Conservation (phyloP, 92 coral and sea anemone genomes). For the Porites evermanni region DNA sequence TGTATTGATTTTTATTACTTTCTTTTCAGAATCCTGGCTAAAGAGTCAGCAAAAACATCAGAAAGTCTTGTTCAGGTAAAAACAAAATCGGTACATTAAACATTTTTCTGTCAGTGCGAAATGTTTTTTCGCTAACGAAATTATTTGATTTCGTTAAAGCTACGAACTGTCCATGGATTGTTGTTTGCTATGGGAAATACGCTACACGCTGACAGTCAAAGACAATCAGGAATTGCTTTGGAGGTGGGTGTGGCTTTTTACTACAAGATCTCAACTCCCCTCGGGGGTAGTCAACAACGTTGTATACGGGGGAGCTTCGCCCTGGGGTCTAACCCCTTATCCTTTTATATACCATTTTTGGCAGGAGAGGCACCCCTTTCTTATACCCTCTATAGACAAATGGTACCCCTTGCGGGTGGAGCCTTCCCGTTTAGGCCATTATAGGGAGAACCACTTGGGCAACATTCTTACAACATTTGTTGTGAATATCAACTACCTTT, state of each 20-base stretch:
- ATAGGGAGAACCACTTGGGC: no score
- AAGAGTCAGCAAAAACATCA: constrained; percentile 87
- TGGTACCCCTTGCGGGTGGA: no score
- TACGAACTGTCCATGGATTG: constrained; percentile 90
- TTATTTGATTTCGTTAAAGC: constrained; percentile 42
- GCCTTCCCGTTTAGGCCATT: no score
- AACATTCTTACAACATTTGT: no score
- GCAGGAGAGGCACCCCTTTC: no score
- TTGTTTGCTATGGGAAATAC: constrained; percentile 95
- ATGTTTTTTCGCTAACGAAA: background rate
- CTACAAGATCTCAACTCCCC: no score
- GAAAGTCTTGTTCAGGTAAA: constrained; percentile 95
- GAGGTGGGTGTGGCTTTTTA: constrained; percentile 65
- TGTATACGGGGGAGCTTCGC: no score
- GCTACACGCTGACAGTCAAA: constrained; percentile 92
- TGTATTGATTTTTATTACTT: background rate
- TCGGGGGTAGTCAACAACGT: no score
- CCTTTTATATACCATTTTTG: no score
- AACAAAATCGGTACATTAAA: background rate
- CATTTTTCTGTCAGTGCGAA: background rate
- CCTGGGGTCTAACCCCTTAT: no score
- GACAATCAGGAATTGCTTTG: constrained; percentile 97
- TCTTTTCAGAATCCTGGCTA: constrained; percentile 79
- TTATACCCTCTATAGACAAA: no score
- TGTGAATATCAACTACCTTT: no score